phyloP scores from a whole-genome alignment of 2,888 invertebrate species.

The Drosophila multiciliata region DNA sequence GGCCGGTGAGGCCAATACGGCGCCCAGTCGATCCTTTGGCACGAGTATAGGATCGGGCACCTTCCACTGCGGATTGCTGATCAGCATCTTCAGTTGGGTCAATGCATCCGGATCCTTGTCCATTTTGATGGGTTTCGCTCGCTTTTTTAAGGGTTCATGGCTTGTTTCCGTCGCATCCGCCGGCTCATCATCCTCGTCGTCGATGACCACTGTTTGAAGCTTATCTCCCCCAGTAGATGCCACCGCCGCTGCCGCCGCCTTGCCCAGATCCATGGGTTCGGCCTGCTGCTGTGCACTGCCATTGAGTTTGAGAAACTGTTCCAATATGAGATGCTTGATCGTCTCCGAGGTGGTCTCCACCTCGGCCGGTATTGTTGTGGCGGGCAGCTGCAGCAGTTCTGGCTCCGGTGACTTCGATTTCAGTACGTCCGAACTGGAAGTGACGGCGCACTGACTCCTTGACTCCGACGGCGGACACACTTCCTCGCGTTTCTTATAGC shows the following conservation, averaged over 20 bases:
- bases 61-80: conserved; percentile 88
- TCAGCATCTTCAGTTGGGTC: conserved; percentile 89
- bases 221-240: conserved; percentile 85
- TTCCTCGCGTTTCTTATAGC: conserved; percentile 86
- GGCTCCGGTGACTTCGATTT: conserved; percentile 87
- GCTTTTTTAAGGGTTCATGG: conserved; percentile 85
- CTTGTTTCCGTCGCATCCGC: conserved; percentile 68
- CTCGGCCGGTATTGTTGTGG: conserved; percentile 63
- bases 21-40: conserved; percentile 90
- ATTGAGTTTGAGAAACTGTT: conserved; percentile 81
- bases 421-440: conserved; percentile 89
- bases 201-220: conserved; percentile 85
- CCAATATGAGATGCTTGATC: conserved; percentile 80
- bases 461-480: conserved; percentile 80
- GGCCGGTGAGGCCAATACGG: conserved; percentile 90
- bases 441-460: conserved; percentile 86
- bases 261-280: conserved; percentile 89
- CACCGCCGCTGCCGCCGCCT: conserved; percentile 23
- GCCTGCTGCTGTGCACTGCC: conserved; percentile 85
- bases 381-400: conserved; percentile 86
- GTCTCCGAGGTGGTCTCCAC: conserved; percentile 89
- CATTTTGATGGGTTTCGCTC: conserved; percentile 85
- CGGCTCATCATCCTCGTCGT: conserved; percentile 80
- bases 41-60: conserved; percentile 93
- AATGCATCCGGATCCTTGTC: conserved; percentile 88